These are phyloP conservation scores for Anorthoa munda DNA, from an alignment of 2,888 invertebrate species.

Conservation along the genomic window DNA sequence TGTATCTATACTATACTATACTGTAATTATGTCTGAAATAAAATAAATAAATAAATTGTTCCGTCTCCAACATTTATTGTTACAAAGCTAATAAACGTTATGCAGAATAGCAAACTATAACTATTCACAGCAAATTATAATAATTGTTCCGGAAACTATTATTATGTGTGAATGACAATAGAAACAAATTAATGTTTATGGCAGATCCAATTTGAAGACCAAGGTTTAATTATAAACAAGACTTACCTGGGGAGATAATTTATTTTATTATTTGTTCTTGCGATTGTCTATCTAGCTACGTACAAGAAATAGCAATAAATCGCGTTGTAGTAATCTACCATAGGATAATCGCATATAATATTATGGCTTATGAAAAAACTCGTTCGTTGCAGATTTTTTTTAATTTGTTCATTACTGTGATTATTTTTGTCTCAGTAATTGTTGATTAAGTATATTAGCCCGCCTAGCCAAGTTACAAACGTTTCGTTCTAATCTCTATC, in stretches of 20 bases:
- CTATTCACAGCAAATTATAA: conserved; percentile 43
- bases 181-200: conserved; percentile 33
- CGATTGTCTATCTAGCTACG: neutral
- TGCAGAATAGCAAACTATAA: conserved; percentile 22
- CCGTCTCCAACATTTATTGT: neutral
- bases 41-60: too few relatives aligned
- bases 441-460: too few relatives aligned
- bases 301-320: neutral
- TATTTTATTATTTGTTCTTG: conserved; percentile 28
- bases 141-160: conserved; percentile 39
- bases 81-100: conserved; percentile 8
- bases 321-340: neutral
- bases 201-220: conserved; percentile 43
- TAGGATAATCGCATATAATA: too few relatives aligned
- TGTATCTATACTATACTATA: too few relatives aligned
- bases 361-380: too few relatives aligned
- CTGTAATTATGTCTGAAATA: too few relatives aligned
- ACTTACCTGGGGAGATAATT: neutral
- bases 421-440: too few relatives aligned
- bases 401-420: too few relatives aligned
- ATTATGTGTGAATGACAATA: conserved; percentile 38
- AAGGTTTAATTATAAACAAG: conserved; percentile 22
- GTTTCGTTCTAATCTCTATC: too few relatives aligned
- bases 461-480: too few relatives aligned
- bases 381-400: too few relatives aligned